Evolutionary conservation across 1,140 invertebrate genomes (phyloP).

Genomic region (Neodiprion pinetum): DNA sequence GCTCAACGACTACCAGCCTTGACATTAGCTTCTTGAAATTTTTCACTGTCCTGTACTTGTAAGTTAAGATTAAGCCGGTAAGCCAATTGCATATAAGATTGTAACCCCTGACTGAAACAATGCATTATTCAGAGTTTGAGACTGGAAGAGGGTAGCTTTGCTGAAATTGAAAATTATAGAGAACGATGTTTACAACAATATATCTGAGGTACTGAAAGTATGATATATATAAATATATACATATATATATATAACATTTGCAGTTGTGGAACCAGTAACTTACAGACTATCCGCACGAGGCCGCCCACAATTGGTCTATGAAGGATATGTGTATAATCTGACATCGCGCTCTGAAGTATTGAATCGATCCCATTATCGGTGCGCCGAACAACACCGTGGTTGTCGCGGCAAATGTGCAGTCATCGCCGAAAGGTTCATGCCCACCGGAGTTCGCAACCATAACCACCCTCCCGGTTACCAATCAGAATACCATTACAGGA

Average conservation of each 20-base stretch:
- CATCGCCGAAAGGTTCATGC: slow-evolving; percentile 48
- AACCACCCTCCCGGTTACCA: slow-evolving; percentile 47
- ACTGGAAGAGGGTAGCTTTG: no score
- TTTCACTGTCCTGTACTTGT: no score
- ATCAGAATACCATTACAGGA: slow-evolving; percentile 42
- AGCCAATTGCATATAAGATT: no score
- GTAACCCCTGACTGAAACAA: no score
- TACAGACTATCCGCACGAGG: slow-evolving; percentile 45
- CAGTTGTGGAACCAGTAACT: slow-evolving; percentile 39
- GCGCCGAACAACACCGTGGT: slow-evolving; percentile 46
- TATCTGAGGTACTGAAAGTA: no score
- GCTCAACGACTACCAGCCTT: no score
- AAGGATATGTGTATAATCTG: slow-evolving; percentile 46
- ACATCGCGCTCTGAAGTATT: slow-evolving; percentile 43
- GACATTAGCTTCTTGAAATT: no score
- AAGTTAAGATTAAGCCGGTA: no score
- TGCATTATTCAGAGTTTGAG: no score
- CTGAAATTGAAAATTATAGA: no score
- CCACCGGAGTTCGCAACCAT: slow-evolving; percentile 44
- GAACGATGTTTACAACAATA: no score
- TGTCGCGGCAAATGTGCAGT: slow-evolving; percentile 49
- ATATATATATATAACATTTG: slow-evolving; percentile 14
- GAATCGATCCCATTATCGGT: slow-evolving; percentile 45
- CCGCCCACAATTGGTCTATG: slow-evolving; percentile 42
- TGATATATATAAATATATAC: no score